A percentile compares a stretch with the other conserved stretches of the same genome.
phyloP scores from a whole-genome alignment of 2,888 invertebrate species.

The Drosophila eohydei region DNA sequence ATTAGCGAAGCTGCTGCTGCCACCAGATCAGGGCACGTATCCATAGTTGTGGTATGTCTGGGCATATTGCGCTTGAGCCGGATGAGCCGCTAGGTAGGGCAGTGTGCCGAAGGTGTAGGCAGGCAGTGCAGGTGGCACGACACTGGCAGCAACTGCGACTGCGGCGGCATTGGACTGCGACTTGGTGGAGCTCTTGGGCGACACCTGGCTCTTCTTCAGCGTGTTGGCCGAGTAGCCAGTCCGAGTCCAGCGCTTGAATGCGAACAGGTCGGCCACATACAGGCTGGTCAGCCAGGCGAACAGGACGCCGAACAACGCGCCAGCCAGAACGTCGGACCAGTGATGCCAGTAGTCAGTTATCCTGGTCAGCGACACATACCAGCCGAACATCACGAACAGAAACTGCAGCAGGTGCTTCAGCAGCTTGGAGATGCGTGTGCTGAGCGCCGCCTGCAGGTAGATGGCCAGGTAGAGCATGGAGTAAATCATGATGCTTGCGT shows the following conservation, averaged over 20 bases:
- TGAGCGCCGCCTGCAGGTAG: conserved; percentile 94
- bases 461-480: conserved; percentile 94
- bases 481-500: conserved; percentile 94
- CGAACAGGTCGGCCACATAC: conserved; percentile 76
- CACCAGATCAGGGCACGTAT: conserved; percentile 77
- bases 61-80: conserved; percentile 76
- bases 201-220: conserved; percentile 59
- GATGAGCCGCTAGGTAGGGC: conserved; percentile 77
- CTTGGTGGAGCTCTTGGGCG: conserved; percentile 65
- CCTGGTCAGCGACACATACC: conserved; percentile 79
- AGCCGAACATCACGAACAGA: conserved; percentile 79
- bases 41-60: conserved; percentile 82
- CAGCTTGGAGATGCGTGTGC: conserved; percentile 92
- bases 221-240: conserved; percentile 54
- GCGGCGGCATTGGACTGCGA: conserved; percentile 48
- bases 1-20: background rate
- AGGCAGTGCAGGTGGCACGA: conserved; percentile 70
- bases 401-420: conserved; percentile 92
- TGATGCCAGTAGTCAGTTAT: conserved; percentile 81
- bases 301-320: conserved; percentile 66
- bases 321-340: conserved; percentile 81
- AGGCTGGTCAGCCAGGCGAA: conserved; percentile 70
- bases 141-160: conserved; percentile 17
- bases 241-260: conserved; percentile 60
- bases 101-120: conserved; percentile 81